Evolutionary conservation across 2,888 invertebrate species (phyloP), one percentile per base, ranked within the genome.

Genomic region (Neocrepidodera transversa): DNA sequence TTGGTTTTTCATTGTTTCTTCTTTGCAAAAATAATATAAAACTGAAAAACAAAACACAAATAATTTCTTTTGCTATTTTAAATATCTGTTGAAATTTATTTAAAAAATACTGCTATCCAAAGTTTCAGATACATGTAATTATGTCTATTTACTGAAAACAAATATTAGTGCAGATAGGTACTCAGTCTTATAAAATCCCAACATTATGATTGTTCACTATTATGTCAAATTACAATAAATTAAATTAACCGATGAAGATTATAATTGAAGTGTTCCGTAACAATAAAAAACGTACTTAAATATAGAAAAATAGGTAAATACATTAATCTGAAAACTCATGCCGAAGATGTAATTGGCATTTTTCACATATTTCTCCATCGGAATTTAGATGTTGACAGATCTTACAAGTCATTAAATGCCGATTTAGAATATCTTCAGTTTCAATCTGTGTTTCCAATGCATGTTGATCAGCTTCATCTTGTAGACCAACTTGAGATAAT

Each of bases 361-460:
- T 52, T 8, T 57, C 52, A 61, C 74, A 74, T 55, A 74, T 66
- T 32, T 54, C 49, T 26, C 52, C 68, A 26, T 65, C 55, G 7
- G 47, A 36, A 23, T 53, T 58, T 11, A 63, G 17, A 52, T 59
- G 65, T n/a, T 69, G 68, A 60, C 74, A 74, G 28, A 71, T 48
- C 4, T 43, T 59, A 56, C 74, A 74, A 36, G 58, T 42, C 14
- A 51, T 49, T 52, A 69, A 32, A 36, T 68, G 66, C 36, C 65
- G 63, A 40, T 68, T 61, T 8, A 71, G 23, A 42, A 71, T 62
- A 26, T 67, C 66, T 38, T 68, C 64, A 10, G 66, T 69, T 60
- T 73, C 71, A 13, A 40, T 26, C 48, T 71, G 64, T 4, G 60
- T 32, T 36, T 71, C 63, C 11, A 47, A 47, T 48, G 65, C 40